These are phyloP conservation scores for Nyctibius grandis DNA, from an alignment of 2,797 vertebrate genomes.

Conservation along the genomic window DNA sequence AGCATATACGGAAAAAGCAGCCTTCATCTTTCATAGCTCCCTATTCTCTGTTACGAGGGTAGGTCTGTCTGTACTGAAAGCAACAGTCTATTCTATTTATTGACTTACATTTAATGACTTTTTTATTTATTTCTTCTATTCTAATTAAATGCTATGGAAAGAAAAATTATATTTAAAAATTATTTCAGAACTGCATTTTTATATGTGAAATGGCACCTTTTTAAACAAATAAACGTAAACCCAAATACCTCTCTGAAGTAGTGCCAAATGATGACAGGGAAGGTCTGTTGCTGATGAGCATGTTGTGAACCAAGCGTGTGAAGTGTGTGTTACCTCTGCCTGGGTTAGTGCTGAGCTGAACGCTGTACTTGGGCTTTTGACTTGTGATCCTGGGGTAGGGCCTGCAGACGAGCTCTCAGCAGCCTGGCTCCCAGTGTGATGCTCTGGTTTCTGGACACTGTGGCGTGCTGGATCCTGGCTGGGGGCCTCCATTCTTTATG, in stretches of 20 bases:
- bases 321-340: background rate
- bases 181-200: background rate
- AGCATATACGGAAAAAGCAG: background rate
- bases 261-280: background rate
- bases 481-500: background rate
- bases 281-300: background rate
- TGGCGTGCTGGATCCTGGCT: background rate
- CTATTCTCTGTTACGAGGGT: background rate
- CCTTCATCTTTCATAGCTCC: background rate
- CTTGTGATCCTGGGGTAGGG: accelerated
- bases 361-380: background rate
- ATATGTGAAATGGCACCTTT: background rate
- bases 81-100: background rate
- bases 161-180: background rate
- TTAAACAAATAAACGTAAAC: background rate
- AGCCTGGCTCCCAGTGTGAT: background rate
- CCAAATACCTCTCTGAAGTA: background rate
- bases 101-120: background rate
- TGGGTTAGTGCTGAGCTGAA: background rate
- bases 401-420: background rate
- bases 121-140: background rate
- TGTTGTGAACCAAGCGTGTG: background rate
- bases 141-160: background rate
- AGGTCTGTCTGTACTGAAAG: background rate
- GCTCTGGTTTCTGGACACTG: background rate